A percentile compares a stretch with the other conserved stretches of the same genome.
These are phyloP conservation scores for Sericinus montela DNA, from an alignment of 2,888 invertebrate genomes.

Conservation along the genomic window DNA sequence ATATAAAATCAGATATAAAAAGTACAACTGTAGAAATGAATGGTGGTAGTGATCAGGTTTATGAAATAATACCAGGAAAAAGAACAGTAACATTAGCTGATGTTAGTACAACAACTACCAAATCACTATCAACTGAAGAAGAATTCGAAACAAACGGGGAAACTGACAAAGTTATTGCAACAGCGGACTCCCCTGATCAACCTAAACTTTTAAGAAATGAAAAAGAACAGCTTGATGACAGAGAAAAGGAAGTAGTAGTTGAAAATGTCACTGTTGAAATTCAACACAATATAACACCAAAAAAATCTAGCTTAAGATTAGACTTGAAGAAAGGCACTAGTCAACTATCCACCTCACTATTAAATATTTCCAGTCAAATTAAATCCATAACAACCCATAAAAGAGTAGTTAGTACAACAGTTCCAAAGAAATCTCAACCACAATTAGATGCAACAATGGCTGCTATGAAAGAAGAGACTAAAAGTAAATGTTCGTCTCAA, in stretches of 20 bases:
- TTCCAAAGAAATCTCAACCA: slow-evolving; percentile 59
- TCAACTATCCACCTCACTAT: slow-evolving; percentile 60
- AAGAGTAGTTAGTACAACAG: slow-evolving; percentile 65
- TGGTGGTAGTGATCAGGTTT: slow-evolving; percentile 49
- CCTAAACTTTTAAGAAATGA: slow-evolving; percentile 26
- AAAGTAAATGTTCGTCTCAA: slow-evolving; percentile 39
- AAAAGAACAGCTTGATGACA: slow-evolving; percentile 36
- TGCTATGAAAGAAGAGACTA: slow-evolving; percentile 47
- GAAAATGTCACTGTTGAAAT: slow-evolving; percentile 75
- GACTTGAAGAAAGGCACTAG: slow-evolving; percentile 70
- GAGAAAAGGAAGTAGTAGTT: slow-evolving; percentile 52
- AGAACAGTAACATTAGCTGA: slow-evolving; percentile 58
- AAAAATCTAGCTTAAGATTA: slow-evolving; percentile 67
- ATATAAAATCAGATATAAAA: slow-evolving; percentile 59
- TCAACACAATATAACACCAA: slow-evolving; percentile 71
- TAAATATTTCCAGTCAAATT: slow-evolving; percentile 74
- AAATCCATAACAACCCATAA: slow-evolving; percentile 73
- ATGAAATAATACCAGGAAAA: slow-evolving; percentile 40
- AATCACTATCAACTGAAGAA: slow-evolving; percentile 54
- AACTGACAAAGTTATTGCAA: slow-evolving; percentile 25
- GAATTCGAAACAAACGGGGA: slow-evolving; percentile 38
- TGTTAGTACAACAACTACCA: slow-evolving; percentile 65
- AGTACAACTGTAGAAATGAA: slow-evolving; percentile 54
- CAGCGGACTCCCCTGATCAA: slow-evolving; percentile 29
- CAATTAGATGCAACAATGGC: slow-evolving; percentile 44